Conservation (phyloP, 1,140 invertebrate species). For the Whitmania pigra region DNA sequence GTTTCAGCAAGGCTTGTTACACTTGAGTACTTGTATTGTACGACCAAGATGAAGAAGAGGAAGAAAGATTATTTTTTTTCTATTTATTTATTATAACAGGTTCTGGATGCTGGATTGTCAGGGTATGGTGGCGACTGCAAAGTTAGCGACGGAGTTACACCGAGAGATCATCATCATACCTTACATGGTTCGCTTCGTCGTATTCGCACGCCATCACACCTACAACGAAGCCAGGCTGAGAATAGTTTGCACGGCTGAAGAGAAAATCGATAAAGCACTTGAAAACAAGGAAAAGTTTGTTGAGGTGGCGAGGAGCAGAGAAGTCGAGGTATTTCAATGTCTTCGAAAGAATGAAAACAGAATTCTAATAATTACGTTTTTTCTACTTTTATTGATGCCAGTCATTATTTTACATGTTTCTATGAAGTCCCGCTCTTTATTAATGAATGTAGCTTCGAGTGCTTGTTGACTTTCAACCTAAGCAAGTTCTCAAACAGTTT, state of each 20-base stretch:
- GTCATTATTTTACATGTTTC: too few relatives aligned
- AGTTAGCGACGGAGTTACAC: conserved; percentile 98
- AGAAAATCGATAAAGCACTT: conserved; percentile 93
- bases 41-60: neutral
- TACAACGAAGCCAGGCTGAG: conserved; percentile 81
- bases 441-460: too few relatives aligned
- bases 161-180: conserved; percentile 93
- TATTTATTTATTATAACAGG: conserved; percentile 31
- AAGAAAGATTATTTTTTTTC: neutral
- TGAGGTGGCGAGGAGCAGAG: conserved; percentile 91
- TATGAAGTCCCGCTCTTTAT: too few relatives aligned
- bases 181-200: conserved; percentile 96
- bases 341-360: too few relatives aligned
- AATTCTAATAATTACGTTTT: too few relatives aligned
- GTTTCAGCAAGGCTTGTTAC: conserved; percentile 68
- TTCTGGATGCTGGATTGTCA: conserved; percentile 99
- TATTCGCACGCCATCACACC: conserved; percentile 90
- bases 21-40: too few relatives aligned
- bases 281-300: conserved; percentile 93
- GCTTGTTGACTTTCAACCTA: too few relatives aligned
- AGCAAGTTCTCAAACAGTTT: too few relatives aligned
- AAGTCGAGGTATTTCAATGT: conserved; percentile 70
- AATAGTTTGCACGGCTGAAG: conserved; percentile 98
- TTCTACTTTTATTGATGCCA: too few relatives aligned
- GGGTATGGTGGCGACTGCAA: conserved; percentile 85